A percentile compares a stretch with the other conserved stretches of the same genome.
phyloP scores from a whole-genome alignment of 2,113 vertebrate species.

The Geococcyx californianus region DNA sequence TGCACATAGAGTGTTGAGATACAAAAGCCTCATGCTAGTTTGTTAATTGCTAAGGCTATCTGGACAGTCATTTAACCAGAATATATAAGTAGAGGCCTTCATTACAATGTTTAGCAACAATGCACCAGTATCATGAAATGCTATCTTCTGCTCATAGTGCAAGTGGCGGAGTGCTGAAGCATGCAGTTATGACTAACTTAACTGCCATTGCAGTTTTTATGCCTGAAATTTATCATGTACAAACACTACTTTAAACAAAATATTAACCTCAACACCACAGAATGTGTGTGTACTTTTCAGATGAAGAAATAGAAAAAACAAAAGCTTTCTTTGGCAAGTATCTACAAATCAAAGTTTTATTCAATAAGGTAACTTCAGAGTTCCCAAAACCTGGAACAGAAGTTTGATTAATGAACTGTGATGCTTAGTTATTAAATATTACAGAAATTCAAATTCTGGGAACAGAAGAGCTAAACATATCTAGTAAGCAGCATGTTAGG shows the following conservation, averaged over 20 bases:
- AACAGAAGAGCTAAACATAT: conserved; percentile 45
- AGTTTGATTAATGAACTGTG: conserved; percentile 44
- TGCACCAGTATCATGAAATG: conserved; percentile 48
- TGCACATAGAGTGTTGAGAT: conserved; percentile 76
- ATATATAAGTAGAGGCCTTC: conserved; percentile 63
- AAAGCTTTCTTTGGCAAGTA: conserved; percentile 67
- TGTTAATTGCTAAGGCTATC: conserved; percentile 75
- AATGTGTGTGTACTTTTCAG: conserved; percentile 12
- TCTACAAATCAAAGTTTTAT: conserved; percentile 50
- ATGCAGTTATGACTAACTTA: conserved; percentile 62
- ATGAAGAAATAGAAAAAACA: conserved; percentile 13
- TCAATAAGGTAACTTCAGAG: conserved; percentile 30
- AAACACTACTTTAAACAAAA: conserved; percentile 57
- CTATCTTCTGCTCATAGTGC: conserved; percentile 34
- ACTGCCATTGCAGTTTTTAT: conserved; percentile 33
- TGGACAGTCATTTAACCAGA: conserved; percentile 72
- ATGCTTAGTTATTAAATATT: conserved; percentile 40
- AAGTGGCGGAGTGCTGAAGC: conserved; percentile 60
- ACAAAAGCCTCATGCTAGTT: conserved; percentile 80
- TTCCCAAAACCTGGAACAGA: neutral
- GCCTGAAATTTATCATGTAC: conserved; percentile 63
- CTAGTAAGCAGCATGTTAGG: conserved; percentile 39
- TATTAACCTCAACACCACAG: conserved; percentile 64
- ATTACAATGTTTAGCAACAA: conserved; percentile 61
- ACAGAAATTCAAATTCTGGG: conserved; percentile 53